Conservation (phyloP, 1,140 invertebrate genomes). For the Paraescarpia echinospica region DNA sequence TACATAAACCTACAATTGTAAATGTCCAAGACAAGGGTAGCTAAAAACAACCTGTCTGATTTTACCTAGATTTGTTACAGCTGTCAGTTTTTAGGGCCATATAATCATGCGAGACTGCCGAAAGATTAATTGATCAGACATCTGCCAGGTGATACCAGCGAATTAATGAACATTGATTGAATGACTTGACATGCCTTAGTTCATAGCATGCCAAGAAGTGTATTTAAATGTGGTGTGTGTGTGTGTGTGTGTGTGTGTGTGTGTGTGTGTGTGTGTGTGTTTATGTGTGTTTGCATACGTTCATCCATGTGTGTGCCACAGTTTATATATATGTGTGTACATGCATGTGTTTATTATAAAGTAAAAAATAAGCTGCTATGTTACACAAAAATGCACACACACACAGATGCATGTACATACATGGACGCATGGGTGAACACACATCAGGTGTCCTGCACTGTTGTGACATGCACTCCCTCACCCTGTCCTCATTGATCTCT, state of each 20-base stretch:
- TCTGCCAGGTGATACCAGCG: background rate
- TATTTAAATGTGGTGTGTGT: background rate
- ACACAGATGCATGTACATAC: too few species aligned
- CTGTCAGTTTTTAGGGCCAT: background rate
- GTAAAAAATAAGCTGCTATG: too few species aligned
- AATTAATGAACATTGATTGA: background rate
- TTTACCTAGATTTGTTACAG: background rate
- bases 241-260: too few species aligned
- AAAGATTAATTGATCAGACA: background rate
- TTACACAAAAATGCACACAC: too few species aligned
- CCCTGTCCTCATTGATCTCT: too few species aligned
- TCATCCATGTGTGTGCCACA: background rate
- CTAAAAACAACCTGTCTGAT: background rate
- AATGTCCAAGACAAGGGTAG: background rate
- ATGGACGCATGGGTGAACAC: too few species aligned
- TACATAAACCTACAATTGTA: background rate
- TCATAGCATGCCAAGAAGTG: background rate
- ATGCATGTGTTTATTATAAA: too few species aligned
- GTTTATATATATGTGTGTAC: too few species aligned
- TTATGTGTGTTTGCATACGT: background rate
- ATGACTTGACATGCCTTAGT: background rate
- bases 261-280: background rate
- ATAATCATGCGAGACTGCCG: background rate
- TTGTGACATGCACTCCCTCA: too few species aligned
- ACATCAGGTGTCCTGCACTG: too few species aligned